Evolutionary conservation across 2,113 vertebrate species (phyloP).

Genomic region (Protobothrops flavoviridis): DNA sequence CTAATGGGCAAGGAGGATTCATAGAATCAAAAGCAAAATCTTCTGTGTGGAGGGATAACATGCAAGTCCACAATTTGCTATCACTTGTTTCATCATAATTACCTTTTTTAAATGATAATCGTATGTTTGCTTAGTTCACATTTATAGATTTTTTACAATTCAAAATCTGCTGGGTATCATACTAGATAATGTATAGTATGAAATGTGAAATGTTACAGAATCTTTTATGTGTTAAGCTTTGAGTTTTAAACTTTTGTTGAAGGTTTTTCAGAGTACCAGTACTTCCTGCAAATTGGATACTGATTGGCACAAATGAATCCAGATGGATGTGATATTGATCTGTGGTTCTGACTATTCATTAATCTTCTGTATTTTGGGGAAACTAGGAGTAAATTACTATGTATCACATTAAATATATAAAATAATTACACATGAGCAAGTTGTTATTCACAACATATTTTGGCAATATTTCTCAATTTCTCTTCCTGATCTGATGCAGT

Average conservation of each 20-base stretch:
- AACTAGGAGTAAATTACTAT: neutral
- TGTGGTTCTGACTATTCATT: neutral
- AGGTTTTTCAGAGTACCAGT: neutral
- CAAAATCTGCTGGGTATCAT: neutral
- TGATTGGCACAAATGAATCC: neutral
- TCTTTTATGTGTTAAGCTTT: neutral
- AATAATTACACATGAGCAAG: neutral
- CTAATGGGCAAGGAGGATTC: neutral
- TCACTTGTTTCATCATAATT: neutral
- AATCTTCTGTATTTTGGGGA: neutral
- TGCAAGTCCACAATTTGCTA: neutral
- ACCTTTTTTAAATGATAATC: neutral
- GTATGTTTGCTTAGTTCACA: neutral
- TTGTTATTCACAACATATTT: neutral
- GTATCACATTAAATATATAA: neutral
- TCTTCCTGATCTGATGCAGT: neutral
- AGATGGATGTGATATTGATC: neutral
- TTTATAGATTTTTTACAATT: neutral
- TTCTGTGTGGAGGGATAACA: neutral
- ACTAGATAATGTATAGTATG: neutral
- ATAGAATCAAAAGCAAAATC: neutral
- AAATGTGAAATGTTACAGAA: neutral
- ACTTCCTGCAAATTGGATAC: neutral
- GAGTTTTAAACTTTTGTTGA: neutral
- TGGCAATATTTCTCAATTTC: neutral